These are phyloP conservation scores for Noturus placidus DNA, from an alignment of 2,113 vertebrate genomes.

Conservation along the genomic window DNA sequence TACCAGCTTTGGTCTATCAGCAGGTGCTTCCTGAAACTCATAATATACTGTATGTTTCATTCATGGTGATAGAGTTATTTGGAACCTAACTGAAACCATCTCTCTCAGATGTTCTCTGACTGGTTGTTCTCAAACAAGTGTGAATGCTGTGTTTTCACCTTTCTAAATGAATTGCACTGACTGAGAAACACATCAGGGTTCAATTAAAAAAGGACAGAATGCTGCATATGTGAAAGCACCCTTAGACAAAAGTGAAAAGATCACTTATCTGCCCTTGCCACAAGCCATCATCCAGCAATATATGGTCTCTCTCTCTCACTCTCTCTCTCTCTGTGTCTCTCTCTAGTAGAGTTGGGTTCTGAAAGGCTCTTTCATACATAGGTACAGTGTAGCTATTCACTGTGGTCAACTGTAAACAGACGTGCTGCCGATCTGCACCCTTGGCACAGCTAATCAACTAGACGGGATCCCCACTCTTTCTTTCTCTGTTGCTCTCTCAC, in stretches of 20 bases:
- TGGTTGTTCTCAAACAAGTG: background rate
- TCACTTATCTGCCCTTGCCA: constrained; percentile 52
- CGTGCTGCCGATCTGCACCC: constrained; percentile 44
- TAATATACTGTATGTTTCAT: background rate
- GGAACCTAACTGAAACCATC: background rate
- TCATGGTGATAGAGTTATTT: background rate
- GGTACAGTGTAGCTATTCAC: constrained; percentile 57
- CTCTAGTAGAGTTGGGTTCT: constrained; percentile 13
- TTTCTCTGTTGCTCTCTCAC: constrained; percentile 13
- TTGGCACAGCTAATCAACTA: constrained; percentile 42
- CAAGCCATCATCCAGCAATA: constrained; percentile 30
- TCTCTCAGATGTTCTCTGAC: background rate
- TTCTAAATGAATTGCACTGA: background rate
- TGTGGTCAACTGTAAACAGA: constrained; percentile 50
- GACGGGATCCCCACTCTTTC: constrained; percentile 17
- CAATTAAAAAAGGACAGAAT: background rate
- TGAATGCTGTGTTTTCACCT: background rate
- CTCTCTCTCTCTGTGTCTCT: constrained; percentile 40
- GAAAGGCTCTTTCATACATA: constrained; percentile 55
- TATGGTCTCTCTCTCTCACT: constrained; percentile 34
- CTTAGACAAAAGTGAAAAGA: constrained; percentile 56
- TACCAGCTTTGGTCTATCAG: background rate
- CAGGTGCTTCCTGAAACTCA: background rate
- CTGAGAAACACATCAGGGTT: background rate
- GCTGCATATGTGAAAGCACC: constrained; percentile 26